A percentile compares a stretch with the other conserved stretches of the same genome.
These are phyloP conservation scores for Caenorhabditis tropicalis DNA, from an alignment of 1,140 invertebrate species.

Conservation along the genomic window DNA sequence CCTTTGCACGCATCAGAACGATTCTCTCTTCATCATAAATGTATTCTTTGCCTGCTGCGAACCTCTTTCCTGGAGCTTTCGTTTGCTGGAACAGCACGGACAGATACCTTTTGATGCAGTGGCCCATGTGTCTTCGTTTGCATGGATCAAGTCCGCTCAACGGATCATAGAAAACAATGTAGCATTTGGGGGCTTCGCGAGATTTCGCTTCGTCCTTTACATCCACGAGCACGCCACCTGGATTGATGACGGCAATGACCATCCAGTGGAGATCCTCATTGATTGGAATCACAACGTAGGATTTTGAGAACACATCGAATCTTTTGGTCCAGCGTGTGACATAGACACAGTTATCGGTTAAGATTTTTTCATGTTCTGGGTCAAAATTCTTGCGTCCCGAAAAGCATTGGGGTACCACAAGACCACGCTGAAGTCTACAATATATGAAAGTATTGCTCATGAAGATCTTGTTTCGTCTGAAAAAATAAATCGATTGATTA, in stretches of 20 bases:
- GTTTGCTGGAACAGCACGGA: neutral
- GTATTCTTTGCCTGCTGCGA: neutral
- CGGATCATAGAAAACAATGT: neutral
- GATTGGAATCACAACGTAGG: neutral
- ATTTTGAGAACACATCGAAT: neutral
- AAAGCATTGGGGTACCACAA: too few species aligned
- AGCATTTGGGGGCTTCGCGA: neutral
- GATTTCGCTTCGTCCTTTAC: neutral
- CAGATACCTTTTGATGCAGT: neutral
- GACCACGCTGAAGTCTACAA: too few species aligned
- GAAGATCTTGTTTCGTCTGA: neutral
- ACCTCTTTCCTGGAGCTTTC: neutral
- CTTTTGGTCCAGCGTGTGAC: neutral
- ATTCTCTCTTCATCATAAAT: neutral
- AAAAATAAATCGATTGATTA: neutral
- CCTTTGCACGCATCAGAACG: neutral
- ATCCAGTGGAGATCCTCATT: slow-evolving; percentile 25
- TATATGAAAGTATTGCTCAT: slow-evolving; percentile 2
- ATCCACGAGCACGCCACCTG: neutral
- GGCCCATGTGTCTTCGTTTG: neutral
- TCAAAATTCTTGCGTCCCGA: neutral
- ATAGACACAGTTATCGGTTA: neutral
- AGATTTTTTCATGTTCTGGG: neutral
- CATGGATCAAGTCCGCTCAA: neutral
- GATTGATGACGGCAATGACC: neutral